A percentile compares a stretch with the other conserved stretches of the same genome.
Conservation (phyloP, 2,113 vertebrate species). For the Phocoena phocoena region DNA sequence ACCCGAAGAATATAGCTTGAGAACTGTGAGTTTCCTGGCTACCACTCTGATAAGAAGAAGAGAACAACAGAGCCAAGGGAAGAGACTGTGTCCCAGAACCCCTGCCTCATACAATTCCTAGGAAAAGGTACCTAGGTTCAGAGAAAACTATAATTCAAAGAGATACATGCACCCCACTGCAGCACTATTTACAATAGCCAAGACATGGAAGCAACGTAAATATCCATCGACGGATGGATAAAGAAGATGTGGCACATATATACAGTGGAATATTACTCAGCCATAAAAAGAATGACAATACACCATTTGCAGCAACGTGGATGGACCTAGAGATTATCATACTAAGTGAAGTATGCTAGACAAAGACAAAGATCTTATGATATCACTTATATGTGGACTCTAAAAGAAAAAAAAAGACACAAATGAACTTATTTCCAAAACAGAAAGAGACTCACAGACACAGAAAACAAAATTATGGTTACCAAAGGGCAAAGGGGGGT, state of each 20-base stretch:
- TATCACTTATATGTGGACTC: background rate
- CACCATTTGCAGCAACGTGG: background rate
- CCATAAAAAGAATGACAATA: background rate
- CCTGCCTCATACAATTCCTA: background rate
- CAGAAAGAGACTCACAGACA: background rate
- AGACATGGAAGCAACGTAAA: background rate
- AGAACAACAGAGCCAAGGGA: background rate
- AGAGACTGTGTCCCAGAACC: too few relatives aligned
- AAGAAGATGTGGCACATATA: background rate
- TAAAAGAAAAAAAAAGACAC: background rate
- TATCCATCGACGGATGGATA: background rate
- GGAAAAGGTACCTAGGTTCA: background rate
- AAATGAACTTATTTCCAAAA: background rate
- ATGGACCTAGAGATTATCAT: background rate
- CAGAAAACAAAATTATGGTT: background rate
- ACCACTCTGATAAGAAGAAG: background rate
- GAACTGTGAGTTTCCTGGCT: background rate
- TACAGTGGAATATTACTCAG: background rate
- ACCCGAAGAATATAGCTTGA: background rate
- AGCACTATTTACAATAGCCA: background rate
- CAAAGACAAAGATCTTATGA: background rate
- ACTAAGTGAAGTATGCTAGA: background rate
- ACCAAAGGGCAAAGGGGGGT: background rate
- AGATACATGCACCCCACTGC: background rate
- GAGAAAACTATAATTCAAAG: background rate